Conservation (phyloP, 2,888 invertebrate genomes). For the Pristionchus arcanus region DNA sequence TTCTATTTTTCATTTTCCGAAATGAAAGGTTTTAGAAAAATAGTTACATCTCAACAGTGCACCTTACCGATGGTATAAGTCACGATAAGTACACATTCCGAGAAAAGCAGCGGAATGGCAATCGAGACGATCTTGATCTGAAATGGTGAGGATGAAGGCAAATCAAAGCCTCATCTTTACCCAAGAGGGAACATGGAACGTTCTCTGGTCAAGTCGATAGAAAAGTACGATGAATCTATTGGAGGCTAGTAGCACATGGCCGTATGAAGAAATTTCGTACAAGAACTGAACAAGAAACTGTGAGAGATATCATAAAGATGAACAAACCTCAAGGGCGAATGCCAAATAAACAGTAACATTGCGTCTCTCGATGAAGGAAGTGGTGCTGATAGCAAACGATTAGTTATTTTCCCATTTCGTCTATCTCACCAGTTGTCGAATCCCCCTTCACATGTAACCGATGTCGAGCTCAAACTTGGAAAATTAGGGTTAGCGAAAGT, state of each 20-base stretch:
- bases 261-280: not conserved
- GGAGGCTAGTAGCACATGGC: not conserved
- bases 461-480: not conserved
- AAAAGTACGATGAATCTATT: not conserved
- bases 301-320: not conserved
- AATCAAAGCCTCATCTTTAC: not conserved
- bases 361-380: not conserved
- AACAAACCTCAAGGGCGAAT: not conserved
- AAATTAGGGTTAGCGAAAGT: not conserved
- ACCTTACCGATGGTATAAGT: not conserved
- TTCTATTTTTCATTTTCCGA: no score
- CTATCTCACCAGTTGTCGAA: not conserved
- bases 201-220: not conserved
- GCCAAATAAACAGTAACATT: constrained; percentile 11
- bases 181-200: not conserved
- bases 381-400: not conserved
- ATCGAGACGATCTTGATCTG: not conserved
- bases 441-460: not conserved
- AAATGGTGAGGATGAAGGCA: not conserved
- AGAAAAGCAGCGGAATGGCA: not conserved
- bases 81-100: not conserved
- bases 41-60: no score
- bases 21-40: no score
- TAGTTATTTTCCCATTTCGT: not conserved
- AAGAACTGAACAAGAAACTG: not conserved